Conservation (phyloP, 2,113 vertebrate species). For the Danionella cerebrum region DNA sequence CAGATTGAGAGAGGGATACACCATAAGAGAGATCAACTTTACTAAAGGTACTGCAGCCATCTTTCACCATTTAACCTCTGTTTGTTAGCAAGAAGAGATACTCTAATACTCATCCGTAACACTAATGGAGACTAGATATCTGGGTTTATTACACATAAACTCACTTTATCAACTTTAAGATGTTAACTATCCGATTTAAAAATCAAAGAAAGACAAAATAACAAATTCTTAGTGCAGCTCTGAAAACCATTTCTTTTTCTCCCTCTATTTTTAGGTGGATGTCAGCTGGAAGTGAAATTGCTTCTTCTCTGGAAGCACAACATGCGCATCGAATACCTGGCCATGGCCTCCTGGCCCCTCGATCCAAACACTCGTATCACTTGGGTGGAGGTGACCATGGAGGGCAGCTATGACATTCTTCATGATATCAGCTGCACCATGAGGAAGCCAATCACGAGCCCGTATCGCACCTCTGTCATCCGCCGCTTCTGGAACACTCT, state of each 20-base stretch:
- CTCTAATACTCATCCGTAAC: too few species aligned
- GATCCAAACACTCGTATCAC: slow-evolving; percentile 74
- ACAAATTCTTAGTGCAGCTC: not conserved
- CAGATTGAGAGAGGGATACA: slow-evolving; percentile 90
- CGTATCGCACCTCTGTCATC: slow-evolving; percentile 92
- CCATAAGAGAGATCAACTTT: slow-evolving; percentile 85
- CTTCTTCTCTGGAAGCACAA: slow-evolving; percentile 97
- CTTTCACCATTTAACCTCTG: too few species aligned
- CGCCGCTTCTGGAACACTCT: slow-evolving; percentile 97
- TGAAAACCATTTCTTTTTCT: not conserved
- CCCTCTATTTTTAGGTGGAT: slow-evolving; percentile 74
- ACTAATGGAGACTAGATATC: too few species aligned
- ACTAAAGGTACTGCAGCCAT: slow-evolving; percentile 96
- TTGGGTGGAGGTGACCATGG: slow-evolving; percentile 94
- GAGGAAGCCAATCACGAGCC: slow-evolving; percentile 91
- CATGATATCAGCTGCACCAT: slow-evolving; percentile 97
- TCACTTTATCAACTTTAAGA: too few species aligned
- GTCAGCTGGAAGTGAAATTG: slow-evolving; percentile 91
- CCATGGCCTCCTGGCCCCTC: slow-evolving; percentile 83
- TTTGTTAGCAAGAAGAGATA: too few species aligned
- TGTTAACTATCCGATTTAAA: too few species aligned
- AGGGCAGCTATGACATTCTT: slow-evolving; percentile 95
- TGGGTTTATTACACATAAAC: too few species aligned
- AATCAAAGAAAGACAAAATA: too few species aligned
- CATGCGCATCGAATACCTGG: slow-evolving; percentile 94